A percentile compares a stretch with the other conserved stretches of the same genome.
phyloP scores from a whole-genome alignment of 2,797 vertebrate genomes.

The Gobionotothen gibberifrons region DNA sequence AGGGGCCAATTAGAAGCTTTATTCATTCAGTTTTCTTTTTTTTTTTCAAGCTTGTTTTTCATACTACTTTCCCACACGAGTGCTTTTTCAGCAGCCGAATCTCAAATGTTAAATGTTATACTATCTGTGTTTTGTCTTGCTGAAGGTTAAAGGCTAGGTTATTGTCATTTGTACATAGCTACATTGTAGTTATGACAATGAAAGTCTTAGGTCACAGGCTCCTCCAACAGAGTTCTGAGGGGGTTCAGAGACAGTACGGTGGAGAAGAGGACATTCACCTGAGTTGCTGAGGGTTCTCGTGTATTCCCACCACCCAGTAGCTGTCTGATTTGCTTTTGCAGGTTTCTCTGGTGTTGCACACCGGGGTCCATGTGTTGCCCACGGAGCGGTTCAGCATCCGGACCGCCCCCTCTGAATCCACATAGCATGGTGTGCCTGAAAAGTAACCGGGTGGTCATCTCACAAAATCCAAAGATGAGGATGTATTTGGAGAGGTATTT shows the following conservation, averaged over 20 bases:
- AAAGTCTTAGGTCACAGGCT: too few relatives aligned
- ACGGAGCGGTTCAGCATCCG: slow-evolving; percentile 92
- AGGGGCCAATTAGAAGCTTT: background rate
- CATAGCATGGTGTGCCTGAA: slow-evolving; percentile 91
- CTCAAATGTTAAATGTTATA: too few relatives aligned
- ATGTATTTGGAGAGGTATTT: too few relatives aligned
- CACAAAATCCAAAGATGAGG: background rate
- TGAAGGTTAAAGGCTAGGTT: too few relatives aligned
- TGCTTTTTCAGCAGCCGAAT: too few relatives aligned
- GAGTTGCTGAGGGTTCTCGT: slow-evolving; percentile 95
- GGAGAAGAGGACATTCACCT: slow-evolving; percentile 80
- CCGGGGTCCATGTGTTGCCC: slow-evolving; percentile 91
- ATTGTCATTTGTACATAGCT: too few relatives aligned
- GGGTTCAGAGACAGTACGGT: too few relatives aligned
- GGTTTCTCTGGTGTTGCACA: slow-evolving; percentile 91
- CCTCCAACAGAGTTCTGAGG: too few relatives aligned
- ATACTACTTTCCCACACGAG: too few relatives aligned
- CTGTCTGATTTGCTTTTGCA: slow-evolving; percentile 95
- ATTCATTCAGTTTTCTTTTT: background rate
- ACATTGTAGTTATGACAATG: too few relatives aligned
- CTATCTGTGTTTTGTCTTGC: too few relatives aligned
- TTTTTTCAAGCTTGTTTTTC: background rate
- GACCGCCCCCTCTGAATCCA: slow-evolving; percentile 91
- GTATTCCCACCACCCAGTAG: slow-evolving; percentile 95
- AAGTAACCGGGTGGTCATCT: background rate